These are phyloP conservation scores for Hetaerina titia DNA, from an alignment of 2,888 invertebrate species.

Conservation along the genomic window DNA sequence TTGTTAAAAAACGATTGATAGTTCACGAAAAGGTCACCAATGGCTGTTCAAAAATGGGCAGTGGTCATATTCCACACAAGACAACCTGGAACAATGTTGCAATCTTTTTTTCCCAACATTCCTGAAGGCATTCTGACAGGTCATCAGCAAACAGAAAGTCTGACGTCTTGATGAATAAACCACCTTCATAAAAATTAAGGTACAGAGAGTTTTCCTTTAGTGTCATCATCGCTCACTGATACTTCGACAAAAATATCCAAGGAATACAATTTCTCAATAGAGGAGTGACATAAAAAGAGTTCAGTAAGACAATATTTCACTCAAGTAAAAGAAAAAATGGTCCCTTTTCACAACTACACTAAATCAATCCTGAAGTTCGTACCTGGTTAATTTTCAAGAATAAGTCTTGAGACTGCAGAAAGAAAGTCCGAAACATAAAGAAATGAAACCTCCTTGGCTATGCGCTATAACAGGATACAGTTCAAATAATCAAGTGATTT, in stretches of 20 bases:
- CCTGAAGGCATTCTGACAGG: neutral
- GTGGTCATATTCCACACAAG: no score
- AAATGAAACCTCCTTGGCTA: neutral
- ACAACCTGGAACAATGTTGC: no score
- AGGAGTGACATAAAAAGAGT: neutral
- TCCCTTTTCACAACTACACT: neutral
- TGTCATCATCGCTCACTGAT: neutral
- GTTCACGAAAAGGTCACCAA: no score
- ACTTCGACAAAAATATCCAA: neutral
- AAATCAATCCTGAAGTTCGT: neutral
- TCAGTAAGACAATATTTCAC: neutral
- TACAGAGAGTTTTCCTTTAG: neutral
- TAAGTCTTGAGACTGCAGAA: neutral
- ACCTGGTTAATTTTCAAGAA: neutral
- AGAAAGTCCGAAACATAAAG: neutral
- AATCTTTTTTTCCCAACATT: neutral
- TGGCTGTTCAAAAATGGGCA: no score
- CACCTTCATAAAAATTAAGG: neutral
- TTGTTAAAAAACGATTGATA: no score
- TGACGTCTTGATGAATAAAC: neutral
- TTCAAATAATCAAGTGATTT: neutral
- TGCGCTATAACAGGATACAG: neutral
- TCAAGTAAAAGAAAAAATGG: neutral
- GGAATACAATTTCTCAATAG: neutral
- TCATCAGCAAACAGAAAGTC: neutral